Evolutionary conservation across 2,113 vertebrate genomes (phyloP).

Genomic region (Scopus umbretta): DNA sequence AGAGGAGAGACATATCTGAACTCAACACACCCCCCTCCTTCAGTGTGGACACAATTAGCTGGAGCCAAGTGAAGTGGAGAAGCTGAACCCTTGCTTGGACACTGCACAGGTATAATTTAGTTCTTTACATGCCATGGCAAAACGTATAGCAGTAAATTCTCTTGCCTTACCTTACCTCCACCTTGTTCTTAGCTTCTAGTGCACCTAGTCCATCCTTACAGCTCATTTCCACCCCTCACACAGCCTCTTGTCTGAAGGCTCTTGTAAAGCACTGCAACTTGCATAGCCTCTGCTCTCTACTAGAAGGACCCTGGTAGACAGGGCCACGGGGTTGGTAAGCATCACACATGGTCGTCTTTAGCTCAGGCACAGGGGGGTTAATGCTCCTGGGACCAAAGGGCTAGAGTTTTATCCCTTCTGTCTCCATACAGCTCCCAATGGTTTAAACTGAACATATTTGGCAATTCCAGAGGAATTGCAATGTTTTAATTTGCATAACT

Average conservation of each 20-base stretch:
- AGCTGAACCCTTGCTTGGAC: neutral
- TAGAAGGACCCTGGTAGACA: neutral
- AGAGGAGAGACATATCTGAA: neutral
- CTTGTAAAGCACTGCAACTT: neutral
- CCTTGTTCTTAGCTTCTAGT: neutral
- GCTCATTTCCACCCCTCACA: neutral
- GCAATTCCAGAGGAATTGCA: neutral
- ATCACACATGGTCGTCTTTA: neutral
- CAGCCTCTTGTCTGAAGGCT: neutral
- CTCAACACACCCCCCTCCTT: neutral
- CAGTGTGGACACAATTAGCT: neutral
- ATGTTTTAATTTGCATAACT: slow-evolving; percentile 18
- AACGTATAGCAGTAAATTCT: neutral
- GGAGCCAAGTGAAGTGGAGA: neutral
- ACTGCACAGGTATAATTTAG: neutral
- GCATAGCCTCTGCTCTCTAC: neutral
- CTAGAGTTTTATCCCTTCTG: neutral
- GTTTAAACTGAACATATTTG: neutral
- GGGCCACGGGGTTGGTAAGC: neutral
- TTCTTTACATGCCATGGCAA: neutral
- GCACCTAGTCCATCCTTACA: neutral
- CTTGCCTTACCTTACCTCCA: neutral
- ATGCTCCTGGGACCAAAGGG: neutral
- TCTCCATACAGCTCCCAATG: neutral
- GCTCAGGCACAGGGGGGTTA: neutral